These are phyloP conservation scores for Liolophura sinensis DNA, from an alignment of 1,140 invertebrate species.

Conservation along the genomic window DNA sequence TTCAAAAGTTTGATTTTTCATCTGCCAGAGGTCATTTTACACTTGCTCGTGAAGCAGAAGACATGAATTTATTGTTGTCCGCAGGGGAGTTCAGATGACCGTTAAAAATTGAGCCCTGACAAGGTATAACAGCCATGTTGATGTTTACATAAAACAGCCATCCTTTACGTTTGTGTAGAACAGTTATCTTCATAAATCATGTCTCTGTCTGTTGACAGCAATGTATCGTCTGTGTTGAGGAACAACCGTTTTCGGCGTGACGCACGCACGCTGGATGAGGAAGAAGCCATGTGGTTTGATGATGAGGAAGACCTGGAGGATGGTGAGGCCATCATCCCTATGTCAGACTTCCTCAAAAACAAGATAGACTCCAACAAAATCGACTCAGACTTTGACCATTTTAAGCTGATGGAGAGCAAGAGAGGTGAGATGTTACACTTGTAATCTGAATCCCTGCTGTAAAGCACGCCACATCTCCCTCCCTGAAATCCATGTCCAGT, in stretches of 20 bases:
- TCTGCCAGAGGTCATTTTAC: no score
- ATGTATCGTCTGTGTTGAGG: conserved; percentile 32
- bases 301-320: conserved; percentile 92
- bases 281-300: conserved; percentile 99
- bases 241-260: conserved; percentile 85
- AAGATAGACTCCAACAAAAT: conserved; percentile 63
- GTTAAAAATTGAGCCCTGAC: no score
- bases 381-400: conserved; percentile 67
- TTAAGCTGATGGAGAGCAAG: conserved; percentile 61
- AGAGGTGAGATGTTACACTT: conserved; percentile 34
- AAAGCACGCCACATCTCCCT: not conserved
- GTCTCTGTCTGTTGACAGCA: not conserved
- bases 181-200: no score
- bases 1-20: no score
- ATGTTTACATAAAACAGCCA: no score
- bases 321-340: conserved; percentile 44
- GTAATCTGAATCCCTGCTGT: not conserved
- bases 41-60: no score
- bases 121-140: not conserved
- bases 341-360: conserved; percentile 49
- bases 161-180: no score
- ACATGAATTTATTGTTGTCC: no score
- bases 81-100: no score
- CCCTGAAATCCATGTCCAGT: not conserved
- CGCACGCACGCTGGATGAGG: conserved; percentile 89